A percentile compares a stretch with the other conserved stretches of the same genome.
Evolutionary conservation across 2,888 invertebrate genomes (phyloP).

Genomic region (Rhagophthalmus giganteus): DNA sequence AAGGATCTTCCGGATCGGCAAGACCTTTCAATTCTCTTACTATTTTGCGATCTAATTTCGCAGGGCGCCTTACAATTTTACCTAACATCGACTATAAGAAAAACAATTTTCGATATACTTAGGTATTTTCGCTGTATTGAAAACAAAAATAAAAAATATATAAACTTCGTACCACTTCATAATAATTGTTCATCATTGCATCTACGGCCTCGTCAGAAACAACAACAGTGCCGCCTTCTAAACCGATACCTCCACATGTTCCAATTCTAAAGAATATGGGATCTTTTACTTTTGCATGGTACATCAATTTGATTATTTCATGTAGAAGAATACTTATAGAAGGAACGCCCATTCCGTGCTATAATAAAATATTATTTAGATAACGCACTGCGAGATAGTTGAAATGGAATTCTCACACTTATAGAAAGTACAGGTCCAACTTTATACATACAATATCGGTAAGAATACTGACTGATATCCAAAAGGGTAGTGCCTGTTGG

Average conservation of each 20-base stretch:
- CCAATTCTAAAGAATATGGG: slow-evolving; percentile 92
- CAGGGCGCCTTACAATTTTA: slow-evolving; percentile 77
- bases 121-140: no score
- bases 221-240: slow-evolving; percentile 91
- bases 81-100: slow-evolving; percentile 76
- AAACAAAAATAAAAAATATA: neutral
- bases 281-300: slow-evolving; percentile 84
- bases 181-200: slow-evolving; percentile 77
- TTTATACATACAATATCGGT: slow-evolving; percentile 95
- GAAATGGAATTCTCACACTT: no score
- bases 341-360: slow-evolving; percentile 99
- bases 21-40: slow-evolving; percentile 77
- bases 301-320: slow-evolving; percentile 95
- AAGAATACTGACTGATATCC: slow-evolving; percentile 89
- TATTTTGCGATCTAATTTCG: slow-evolving; percentile 80
- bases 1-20: slow-evolving; percentile 77
- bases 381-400: no score
- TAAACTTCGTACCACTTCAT: slow-evolving; percentile 73
- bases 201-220: slow-evolving; percentile 92
- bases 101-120: no score
- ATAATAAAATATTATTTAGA: slow-evolving; percentile 47
- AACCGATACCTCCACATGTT: slow-evolving; percentile 92
- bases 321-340: slow-evolving; percentile 94
- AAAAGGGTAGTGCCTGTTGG: slow-evolving; percentile 85
- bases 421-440: slow-evolving; percentile 86